Conservation (phyloP, 2,113 vertebrate genomes). For the Nannospalax galili region DNA sequence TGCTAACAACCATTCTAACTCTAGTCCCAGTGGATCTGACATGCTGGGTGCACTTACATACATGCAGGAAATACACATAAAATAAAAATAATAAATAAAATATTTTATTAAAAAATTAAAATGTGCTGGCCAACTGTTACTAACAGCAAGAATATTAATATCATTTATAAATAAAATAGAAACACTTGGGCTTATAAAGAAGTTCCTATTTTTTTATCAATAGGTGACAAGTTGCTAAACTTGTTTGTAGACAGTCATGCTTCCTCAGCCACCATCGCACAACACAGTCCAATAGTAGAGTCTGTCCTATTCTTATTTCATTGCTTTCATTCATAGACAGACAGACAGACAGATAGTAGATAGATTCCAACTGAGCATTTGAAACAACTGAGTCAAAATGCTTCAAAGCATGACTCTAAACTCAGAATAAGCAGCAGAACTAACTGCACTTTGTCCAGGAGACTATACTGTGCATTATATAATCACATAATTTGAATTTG, state of each 20-base stretch:
- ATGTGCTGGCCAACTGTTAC: neutral
- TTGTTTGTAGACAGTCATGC: neutral
- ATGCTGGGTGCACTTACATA: too few relatives aligned
- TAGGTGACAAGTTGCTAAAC: neutral
- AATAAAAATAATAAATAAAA: neutral
- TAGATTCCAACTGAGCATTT: neutral
- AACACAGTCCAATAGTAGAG: neutral
- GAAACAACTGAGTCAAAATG: neutral
- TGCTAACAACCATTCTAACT: too few relatives aligned
- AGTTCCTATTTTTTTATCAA: neutral
- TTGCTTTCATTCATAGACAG: neutral
- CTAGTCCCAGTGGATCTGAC: too few relatives aligned
- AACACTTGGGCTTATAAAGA: neutral
- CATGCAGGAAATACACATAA: too few relatives aligned
- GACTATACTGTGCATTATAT: accelerated
- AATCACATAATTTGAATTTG: neutral
- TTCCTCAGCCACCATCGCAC: neutral
- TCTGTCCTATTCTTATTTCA: neutral
- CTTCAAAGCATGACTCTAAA: neutral
- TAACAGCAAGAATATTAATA: neutral
- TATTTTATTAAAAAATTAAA: neutral
- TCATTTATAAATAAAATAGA: neutral
- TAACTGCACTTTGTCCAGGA: neutral
- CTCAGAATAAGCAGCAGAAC: neutral
- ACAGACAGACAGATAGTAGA: too few relatives aligned